Conservation (phyloP, 2,888 invertebrate genomes). For the Torymus aiolomorphi region DNA sequence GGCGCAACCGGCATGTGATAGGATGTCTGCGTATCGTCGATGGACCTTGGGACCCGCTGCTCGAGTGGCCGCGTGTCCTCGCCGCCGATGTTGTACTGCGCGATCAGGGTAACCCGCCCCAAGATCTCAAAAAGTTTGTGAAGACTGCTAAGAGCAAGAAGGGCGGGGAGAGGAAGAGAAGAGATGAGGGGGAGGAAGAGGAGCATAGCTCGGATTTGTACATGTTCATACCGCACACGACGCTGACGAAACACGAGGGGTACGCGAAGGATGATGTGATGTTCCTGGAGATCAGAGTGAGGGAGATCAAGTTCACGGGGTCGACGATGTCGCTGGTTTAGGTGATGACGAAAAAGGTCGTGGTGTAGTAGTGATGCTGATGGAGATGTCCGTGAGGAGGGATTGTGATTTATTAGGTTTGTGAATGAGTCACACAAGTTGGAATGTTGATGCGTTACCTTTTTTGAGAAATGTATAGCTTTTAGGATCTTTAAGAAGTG, state of each 20-base stretch:
- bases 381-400: no score
- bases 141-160: slow-evolving; percentile 59
- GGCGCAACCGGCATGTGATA: slow-evolving; percentile 85
- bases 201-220: slow-evolving; percentile 70
- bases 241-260: slow-evolving; percentile 78
- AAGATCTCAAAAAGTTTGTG: slow-evolving; percentile 74
- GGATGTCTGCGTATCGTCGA: slow-evolving; percentile 82
- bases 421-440: no score
- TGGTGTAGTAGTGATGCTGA: no score
- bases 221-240: slow-evolving; percentile 82
- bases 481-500: no score
- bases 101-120: slow-evolving; percentile 79
- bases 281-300: slow-evolving; percentile 79
- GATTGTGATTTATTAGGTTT: no score
- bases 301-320: slow-evolving; percentile 55
- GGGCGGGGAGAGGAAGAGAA: slow-evolving; percentile 51
- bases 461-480: no score
- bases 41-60: slow-evolving; percentile 84
- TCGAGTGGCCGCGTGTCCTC: slow-evolving; percentile 85
- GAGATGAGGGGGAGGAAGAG: slow-evolving; percentile 40
- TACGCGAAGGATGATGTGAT: slow-evolving; percentile 80
- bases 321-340: slow-evolving; percentile 54
- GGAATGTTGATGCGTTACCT: no score
- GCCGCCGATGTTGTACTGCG: slow-evolving; percentile 81
- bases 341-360: neutral